A percentile compares a stretch with the other conserved stretches of the same genome.
Conservation (phyloP, 2,797 vertebrate genomes). For the Phylloscopus collybita region DNA sequence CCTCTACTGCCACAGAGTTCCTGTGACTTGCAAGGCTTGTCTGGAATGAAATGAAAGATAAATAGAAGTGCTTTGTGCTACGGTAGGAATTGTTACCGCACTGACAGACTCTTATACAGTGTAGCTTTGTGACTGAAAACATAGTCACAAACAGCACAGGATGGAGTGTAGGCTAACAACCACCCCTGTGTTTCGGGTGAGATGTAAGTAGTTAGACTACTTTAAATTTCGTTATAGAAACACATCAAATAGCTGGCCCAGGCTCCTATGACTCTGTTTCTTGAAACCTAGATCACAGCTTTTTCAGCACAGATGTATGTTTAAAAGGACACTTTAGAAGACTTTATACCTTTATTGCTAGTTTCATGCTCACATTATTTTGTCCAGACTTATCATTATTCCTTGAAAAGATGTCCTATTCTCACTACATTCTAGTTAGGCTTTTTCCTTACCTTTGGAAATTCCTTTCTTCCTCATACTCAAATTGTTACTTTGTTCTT, state of each 20-base stretch:
- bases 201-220: not conserved
- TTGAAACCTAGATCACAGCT: not conserved
- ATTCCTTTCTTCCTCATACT: not conserved
- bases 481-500: not conserved
- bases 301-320: not conserved
- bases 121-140: not conserved
- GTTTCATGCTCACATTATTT: not conserved
- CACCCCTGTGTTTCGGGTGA: accelerated
- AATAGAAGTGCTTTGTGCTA: not conserved
- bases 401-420: not conserved
- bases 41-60: not conserved
- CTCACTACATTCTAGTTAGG: not conserved
- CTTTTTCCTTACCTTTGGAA: not conserved
- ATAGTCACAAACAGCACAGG: not conserved
- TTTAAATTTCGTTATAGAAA: not conserved
- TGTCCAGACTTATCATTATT: not conserved
- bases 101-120: not conserved
- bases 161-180: not conserved
- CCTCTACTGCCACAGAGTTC: not conserved
- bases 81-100: not conserved
- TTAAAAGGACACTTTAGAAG: not conserved
- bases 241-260: not conserved
- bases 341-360: not conserved
- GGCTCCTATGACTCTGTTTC: not conserved
- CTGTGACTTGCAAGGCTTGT: not conserved